phyloP scores from a whole-genome alignment of 2,888 invertebrate genomes.

The Polydrusus cervinus region DNA sequence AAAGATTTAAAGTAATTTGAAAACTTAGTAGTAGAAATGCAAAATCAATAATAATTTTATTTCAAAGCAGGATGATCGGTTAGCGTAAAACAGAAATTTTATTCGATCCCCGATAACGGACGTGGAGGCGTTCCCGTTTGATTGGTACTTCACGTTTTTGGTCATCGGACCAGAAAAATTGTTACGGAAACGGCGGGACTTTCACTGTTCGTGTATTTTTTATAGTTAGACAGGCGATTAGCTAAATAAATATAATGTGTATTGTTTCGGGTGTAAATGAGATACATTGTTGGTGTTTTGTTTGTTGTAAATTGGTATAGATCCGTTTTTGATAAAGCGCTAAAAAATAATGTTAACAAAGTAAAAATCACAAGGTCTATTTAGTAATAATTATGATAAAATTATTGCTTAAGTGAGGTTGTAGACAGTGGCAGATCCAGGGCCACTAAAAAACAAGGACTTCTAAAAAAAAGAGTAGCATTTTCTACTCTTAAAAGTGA shows the following conservation, averaged over 20 bases:
- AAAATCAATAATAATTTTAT: no score
- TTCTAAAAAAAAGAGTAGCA: no score
- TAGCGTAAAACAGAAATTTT: constrained; percentile 29
- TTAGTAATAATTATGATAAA: not conserved
- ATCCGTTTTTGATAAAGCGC: constrained; percentile 7
- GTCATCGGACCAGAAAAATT: constrained; percentile 38
- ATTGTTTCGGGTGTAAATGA: constrained; percentile 33
- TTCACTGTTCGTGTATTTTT: constrained; percentile 32
- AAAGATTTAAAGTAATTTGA: no score
- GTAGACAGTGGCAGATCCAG: no score
- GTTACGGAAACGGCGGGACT: constrained; percentile 37
- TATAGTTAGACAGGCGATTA: constrained; percentile 26
- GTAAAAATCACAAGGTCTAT: not conserved
- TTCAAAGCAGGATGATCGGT: not conserved
- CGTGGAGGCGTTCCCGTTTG: constrained; percentile 38
- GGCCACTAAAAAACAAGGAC: no score
- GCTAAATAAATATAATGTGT: constrained; percentile 32
- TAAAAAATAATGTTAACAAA: not conserved
- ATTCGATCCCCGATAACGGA: constrained; percentile 27
- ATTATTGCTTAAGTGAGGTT: no score
- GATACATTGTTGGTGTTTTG: constrained; percentile 24
- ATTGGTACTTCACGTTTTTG: constrained; percentile 36
- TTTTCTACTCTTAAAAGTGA: no score
- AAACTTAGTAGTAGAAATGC: no score
- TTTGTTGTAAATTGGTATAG: constrained; percentile 11